Conservation (phyloP, 2,888 invertebrate genomes). For the Andricus quercusramuli region DNA sequence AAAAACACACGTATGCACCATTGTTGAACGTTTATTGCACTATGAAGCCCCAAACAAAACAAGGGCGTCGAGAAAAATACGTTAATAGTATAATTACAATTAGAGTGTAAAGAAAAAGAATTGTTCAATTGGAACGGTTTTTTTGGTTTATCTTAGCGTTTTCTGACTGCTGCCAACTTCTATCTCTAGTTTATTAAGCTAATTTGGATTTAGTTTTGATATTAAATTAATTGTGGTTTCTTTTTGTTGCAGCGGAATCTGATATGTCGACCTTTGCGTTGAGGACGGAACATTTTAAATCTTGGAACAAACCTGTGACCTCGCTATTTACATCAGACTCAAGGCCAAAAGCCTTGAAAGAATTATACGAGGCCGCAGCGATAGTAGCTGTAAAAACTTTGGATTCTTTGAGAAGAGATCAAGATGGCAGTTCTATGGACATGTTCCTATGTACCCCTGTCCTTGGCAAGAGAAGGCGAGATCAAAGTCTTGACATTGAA, state of each 20-base stretch:
- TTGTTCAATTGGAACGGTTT: not conserved
- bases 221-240: not conserved
- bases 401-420: conserved; percentile 85
- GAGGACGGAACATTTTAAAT: conserved; percentile 88
- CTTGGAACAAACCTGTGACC: conserved; percentile 85
- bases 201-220: not conserved
- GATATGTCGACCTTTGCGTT: conserved; percentile 93
- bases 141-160: not conserved
- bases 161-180: not conserved
- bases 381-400: conserved; percentile 84
- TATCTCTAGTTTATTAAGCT: not conserved
- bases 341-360: conserved; percentile 87
- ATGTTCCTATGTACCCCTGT: conserved; percentile 91
- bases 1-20: conserved; percentile 46
- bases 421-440: conserved; percentile 82
- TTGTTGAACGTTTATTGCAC: conserved; percentile 40
- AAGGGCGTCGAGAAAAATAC: not conserved
- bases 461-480: conserved; percentile 85
- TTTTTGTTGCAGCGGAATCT: conserved; percentile 90
- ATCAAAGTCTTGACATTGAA: conserved; percentile 91
- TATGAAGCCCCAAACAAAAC: not conserved
- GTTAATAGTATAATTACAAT: conserved; percentile 21
- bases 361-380: conserved; percentile 89
- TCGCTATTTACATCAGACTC: conserved; percentile 88
- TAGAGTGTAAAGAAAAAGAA: not conserved